Evolutionary conservation across 2,797 vertebrate genomes (phyloP), one percentile per base, ranked within the genome.

Genomic region (Melanotaenia pygmaea): DNA sequence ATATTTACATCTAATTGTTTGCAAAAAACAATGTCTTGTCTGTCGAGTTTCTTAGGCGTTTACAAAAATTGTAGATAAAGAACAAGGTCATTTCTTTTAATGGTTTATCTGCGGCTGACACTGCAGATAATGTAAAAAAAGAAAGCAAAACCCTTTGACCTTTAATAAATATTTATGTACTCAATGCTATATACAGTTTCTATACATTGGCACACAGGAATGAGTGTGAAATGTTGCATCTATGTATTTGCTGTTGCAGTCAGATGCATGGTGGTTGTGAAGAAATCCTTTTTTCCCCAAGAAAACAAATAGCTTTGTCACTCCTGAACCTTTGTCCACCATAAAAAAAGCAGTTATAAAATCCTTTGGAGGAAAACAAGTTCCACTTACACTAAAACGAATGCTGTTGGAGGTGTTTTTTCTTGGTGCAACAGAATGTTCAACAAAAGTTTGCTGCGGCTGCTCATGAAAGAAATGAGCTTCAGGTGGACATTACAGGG

Each of bases 81-180:
- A 61, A 28, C 28, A 28, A 34, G 75, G 66, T 74, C 38, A 20
- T 14, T 43, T 18, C 13, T 79, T 62, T 72, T 20, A 70, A 90
- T 72, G 76, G 86, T 83, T 76, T 32, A 28, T 79, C 64, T 75
- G 83, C 74, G 80, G 59, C 87, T 83, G 92, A 90, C 77, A 88
- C 86, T 90, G 88, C 84, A 91, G 87, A 91, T 85, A 75, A 64
- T 68, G 80, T 60, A 89, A 88, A 88, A 86, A 94, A 70, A 92
- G 93, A 88, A 88, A 85, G 91, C 86, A 92, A 93, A 92, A 87
- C 89, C 90, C 85, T 86, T 94, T 87, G 88, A 90, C 83, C 91
- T 94, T 96, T 88, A 99, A 98, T 98, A 98, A 98, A 99, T 98
- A 98, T 89, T 92, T 92, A 88, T 89, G 91, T 93, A 96, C 94